Evolutionary conservation across 2,888 invertebrate genomes (phyloP).

Genomic region (Ennomos quercinarius): DNA sequence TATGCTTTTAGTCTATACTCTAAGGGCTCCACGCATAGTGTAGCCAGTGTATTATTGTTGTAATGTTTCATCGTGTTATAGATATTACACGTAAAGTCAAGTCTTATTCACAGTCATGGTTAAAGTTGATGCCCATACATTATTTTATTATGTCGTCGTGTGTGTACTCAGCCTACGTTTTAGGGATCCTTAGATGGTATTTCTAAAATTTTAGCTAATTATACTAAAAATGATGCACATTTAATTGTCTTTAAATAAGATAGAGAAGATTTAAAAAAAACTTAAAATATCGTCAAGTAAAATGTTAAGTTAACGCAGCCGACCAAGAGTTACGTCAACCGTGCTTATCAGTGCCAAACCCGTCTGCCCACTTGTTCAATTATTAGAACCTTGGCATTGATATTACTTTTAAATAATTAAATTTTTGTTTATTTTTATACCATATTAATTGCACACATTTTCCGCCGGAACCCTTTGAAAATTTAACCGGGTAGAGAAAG

Average conservation of each 20-base stretch:
- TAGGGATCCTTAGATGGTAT: no score
- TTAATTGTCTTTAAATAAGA: no score
- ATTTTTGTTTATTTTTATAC: conserved; percentile 12
- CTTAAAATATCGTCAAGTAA: no score
- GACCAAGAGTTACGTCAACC: conserved; percentile 35
- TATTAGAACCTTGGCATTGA: conserved; percentile 30
- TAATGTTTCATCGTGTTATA: no score
- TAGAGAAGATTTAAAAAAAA: no score
- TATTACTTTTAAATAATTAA: conserved; percentile 11
- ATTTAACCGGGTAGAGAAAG: conserved; percentile 19
- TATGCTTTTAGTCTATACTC: no score
- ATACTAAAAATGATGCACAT: no score
- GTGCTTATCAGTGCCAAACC: conserved; percentile 26
- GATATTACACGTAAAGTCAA: no score
- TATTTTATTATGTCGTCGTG: not conserved
- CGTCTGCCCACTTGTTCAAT: conserved; percentile 47
- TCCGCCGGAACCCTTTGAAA: conserved; percentile 20
- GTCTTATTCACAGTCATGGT: no score
- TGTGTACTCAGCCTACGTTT: conserved; percentile 1
- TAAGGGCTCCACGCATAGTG: no score
- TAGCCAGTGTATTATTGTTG: no score
- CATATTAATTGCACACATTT: not conserved
- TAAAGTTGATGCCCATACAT: not conserved
- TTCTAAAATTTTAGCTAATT: no score
- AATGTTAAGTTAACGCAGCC: not conserved